phyloP scores from a whole-genome alignment of 2,888 invertebrate genomes.

The Allacma fusca region DNA sequence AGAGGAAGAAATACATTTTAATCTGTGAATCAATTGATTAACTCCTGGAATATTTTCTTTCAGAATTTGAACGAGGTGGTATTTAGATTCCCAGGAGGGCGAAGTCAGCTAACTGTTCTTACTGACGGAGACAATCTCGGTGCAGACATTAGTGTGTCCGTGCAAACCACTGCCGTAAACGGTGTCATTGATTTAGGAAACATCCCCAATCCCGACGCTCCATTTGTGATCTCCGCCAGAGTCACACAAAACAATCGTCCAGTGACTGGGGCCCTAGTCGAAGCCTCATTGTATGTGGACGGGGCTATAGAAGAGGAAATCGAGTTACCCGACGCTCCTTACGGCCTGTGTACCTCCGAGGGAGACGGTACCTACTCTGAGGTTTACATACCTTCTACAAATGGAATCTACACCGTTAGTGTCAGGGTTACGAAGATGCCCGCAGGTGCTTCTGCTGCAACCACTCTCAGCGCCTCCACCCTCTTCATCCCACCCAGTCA shows the following conservation, averaged over 20 bases:
- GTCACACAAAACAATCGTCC: neutral
- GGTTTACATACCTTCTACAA: neutral
- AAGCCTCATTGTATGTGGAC: neutral
- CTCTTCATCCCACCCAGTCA: too few species aligned
- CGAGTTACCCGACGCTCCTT: neutral
- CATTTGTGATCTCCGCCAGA: slow-evolving; percentile 17
- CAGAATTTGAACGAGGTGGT: too few species aligned
- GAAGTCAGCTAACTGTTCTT: too few species aligned
- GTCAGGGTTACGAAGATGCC: neutral
- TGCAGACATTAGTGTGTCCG: neutral
- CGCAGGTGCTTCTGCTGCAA: too few species aligned
- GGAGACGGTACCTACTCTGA: slow-evolving; percentile 28
- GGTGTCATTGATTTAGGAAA: neutral
- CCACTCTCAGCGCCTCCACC: too few species aligned
- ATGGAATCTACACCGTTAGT: neutral
- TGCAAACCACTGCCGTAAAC: neutral
- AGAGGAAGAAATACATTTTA: too few species aligned
- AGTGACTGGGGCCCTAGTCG: neutral
- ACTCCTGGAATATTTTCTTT: too few species aligned
- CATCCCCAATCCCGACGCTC: neutral
- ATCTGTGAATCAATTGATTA: too few species aligned
- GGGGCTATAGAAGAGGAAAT: too few species aligned
- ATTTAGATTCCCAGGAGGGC: too few species aligned
- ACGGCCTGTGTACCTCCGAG: neutral
- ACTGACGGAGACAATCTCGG: too few species aligned